Conservation (phyloP, 1,140 invertebrate genomes). For the Acromyrmex echinatior region DNA sequence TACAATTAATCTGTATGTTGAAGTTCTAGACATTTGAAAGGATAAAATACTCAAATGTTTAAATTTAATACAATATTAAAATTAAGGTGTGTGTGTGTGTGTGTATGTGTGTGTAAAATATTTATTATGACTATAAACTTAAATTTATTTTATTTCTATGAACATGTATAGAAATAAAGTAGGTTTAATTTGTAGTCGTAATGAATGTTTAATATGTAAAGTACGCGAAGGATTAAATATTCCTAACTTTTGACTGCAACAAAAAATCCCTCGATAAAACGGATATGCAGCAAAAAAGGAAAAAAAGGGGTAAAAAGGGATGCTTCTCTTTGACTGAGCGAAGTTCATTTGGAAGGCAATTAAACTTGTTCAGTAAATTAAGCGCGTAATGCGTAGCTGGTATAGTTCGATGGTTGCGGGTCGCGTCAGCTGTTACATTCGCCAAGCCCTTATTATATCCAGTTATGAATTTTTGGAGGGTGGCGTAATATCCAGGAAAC, state of each 20-base stretch:
- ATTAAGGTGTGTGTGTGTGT: too few species aligned
- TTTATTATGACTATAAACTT: too few species aligned
- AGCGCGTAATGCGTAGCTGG: constrained; percentile 16
- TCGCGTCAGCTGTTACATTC: constrained; percentile 63
- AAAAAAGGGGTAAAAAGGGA: background rate
- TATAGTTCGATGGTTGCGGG: constrained; percentile 66
- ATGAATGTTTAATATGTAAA: constrained; percentile 1
- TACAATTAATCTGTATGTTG: constrained; percentile 2
- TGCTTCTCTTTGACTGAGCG: constrained; percentile 16
- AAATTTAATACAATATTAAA: background rate
- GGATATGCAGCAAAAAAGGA: background rate
- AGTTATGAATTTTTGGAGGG: constrained; percentile 70
- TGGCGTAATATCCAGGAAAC: constrained; percentile 4
- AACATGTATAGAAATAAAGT: background rate
- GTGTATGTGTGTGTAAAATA: too few species aligned
- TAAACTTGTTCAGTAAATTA: constrained; percentile 70
- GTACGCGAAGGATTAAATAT: background rate
- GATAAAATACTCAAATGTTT: background rate
- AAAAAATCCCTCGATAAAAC: constrained; percentile 33
- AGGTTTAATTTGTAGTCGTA: background rate
- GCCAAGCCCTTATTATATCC: constrained; percentile 38
- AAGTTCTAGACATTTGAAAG: background rate
- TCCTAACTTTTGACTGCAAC: constrained; percentile 1
- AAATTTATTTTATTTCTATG: background rate
- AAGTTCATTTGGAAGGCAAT: constrained; percentile 63